Percentiles rank a stretch among this genome's conserved stretches.
Evolutionary conservation across 2,797 vertebrate species (phyloP).

Genomic region (Potorous gilbertii): DNA sequence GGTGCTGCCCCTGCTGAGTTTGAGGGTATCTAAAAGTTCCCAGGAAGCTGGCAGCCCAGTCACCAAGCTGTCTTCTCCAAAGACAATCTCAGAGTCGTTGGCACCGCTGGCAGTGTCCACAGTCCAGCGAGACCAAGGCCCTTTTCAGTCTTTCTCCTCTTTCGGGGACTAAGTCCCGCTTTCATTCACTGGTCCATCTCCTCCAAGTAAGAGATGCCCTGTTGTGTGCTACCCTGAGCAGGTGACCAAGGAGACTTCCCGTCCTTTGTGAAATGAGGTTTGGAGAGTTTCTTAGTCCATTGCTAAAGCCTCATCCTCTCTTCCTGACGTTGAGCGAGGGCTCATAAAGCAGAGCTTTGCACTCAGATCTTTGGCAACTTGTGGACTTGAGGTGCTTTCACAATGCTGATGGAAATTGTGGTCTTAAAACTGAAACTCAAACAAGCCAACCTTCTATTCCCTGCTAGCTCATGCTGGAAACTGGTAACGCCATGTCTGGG

Average conservation of each 20-base stretch:
- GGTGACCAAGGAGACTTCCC: slow-evolving; percentile 38
- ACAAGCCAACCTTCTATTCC: slow-evolving; percentile 65
- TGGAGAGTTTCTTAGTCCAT: slow-evolving; percentile 42
- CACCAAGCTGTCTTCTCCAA: not conserved
- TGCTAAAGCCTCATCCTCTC: not conserved
- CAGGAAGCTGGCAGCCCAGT: not conserved
- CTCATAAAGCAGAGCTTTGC: slow-evolving; percentile 42
- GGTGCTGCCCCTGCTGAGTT: not conserved
- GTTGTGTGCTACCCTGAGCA: not conserved
- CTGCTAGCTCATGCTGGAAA: slow-evolving; percentile 47
- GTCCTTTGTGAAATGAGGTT: slow-evolving; percentile 22
- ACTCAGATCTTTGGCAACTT: slow-evolving; percentile 11
- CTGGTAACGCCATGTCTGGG: slow-evolving; percentile 46
- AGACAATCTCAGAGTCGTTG: not conserved
- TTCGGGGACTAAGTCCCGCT: too few species aligned
- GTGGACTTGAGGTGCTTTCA: slow-evolving; percentile 29
- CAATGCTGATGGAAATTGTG: not conserved
- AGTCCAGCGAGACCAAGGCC: not conserved
- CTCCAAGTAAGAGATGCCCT: not conserved
- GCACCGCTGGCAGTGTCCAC: slow-evolving; percentile 15
- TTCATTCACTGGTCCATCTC: not conserved
- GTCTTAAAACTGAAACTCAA: slow-evolving; percentile 18
- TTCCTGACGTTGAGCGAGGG: not conserved
- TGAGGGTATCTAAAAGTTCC: slow-evolving; percentile 76
- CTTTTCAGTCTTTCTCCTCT: not conserved